Base-by-base conservation (phyloP, 1,140 invertebrate genomes). In the Drosophila ohnishii region DNA sequence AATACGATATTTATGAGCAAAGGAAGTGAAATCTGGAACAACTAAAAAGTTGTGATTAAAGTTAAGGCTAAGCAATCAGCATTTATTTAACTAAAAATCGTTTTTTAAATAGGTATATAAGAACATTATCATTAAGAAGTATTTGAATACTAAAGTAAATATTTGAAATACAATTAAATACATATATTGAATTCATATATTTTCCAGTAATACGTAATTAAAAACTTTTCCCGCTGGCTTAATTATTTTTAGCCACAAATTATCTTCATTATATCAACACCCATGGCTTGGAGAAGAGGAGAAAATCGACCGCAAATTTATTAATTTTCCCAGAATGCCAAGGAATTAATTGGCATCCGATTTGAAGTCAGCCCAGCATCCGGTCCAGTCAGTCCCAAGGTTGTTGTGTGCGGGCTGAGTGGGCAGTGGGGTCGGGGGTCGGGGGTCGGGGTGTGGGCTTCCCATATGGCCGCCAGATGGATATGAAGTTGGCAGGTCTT, bases 271-370 rank as follows among this genome's bases (percentile, higher is more conserved):
- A 42, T 60, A 8, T 22, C 10, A 32, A 42, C 28, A 42, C 35
- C 28, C 28, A 1, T 16, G 19, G 11, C 28, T 34, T 22, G 39
- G 50, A 34, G 51, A 3, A n/a, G n/a, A 40, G 16, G 25, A 25
- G 40, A 50, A 51, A 35, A 44, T 28, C 16, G 0, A 45, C 66
- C 62, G 32, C 63, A 67, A 32, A 66, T 25, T 67, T 55, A 67
- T 67, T 56, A 55, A 70, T 67, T 70, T 70, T 40, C 30, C 4
- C 30, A 32, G 37, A 32, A 51, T 30, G 61, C 61, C 66, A 37
- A 34, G 47, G 48, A 69, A 47, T 65, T 67, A 67, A 67, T 70
- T 70, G 66, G 30, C 47, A 70, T 67, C 61, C 61, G 62, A 69
- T 69, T 69, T 45, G 45, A 37, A 53, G 62, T 66, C 37, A 69